These are phyloP conservation scores for Acanthaster planci DNA, from an alignment of 35 echinoderm and acorn worm species.

Conservation along the genomic window DNA sequence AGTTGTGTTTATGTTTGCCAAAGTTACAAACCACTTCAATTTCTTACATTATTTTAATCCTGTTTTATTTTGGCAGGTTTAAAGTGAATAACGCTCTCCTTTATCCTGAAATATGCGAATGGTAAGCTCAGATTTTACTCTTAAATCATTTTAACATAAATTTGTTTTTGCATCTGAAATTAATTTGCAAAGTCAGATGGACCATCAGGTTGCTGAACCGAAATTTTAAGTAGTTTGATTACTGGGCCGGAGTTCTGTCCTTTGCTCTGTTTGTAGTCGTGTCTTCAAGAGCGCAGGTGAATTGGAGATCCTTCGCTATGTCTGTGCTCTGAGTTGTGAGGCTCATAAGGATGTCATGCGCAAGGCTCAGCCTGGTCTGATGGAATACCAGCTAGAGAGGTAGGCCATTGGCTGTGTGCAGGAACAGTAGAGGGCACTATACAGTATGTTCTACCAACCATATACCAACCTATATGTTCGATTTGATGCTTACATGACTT, in stretches of 20 bases:
- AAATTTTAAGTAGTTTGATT: no score
- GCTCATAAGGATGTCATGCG: constrained; percentile 78
- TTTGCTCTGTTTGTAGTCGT: constrained; percentile 46
- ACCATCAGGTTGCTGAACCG: no score
- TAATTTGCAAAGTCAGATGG: no score
- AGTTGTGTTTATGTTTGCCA: no score
- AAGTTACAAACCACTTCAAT: not conserved
- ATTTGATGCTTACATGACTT: no score
- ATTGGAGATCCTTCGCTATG: constrained; percentile 63
- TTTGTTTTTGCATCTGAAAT: no score
- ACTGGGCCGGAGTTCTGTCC: not conserved
- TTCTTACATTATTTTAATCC: not conserved
- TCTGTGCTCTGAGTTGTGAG: constrained; percentile 48
- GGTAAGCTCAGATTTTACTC: constrained; percentile 33
- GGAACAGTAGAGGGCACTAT: not conserved
- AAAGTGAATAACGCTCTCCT: constrained; percentile 55
- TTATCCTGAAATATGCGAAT: constrained; percentile 66
- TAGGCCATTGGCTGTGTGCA: not conserved
- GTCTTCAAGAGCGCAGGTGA: constrained; percentile 79
- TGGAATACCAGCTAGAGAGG: constrained; percentile 86
- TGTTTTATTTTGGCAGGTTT: constrained; percentile 41
- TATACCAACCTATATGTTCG: no score
- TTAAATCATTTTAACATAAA: not conserved
- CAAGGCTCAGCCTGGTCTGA: constrained; percentile 66
- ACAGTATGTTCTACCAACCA: no score